phyloP scores from a whole-genome alignment of 2,888 invertebrate genomes.

The Drosophila parthenogenetica region DNA sequence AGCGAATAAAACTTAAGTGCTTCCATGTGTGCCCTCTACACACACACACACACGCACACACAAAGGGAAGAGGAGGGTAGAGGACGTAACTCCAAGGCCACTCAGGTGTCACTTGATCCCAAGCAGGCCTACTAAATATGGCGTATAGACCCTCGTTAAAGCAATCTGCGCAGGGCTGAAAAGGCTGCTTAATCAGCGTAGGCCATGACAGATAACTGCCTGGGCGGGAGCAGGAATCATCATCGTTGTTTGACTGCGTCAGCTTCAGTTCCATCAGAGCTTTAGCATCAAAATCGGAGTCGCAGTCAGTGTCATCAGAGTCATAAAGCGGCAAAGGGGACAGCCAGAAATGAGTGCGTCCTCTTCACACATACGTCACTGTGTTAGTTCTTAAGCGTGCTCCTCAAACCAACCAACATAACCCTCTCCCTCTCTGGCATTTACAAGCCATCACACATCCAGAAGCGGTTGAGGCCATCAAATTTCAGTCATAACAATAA shows the following conservation, averaged over 20 bases:
- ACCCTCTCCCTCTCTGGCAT: neutral
- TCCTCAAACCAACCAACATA: neutral
- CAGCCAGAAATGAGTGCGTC: conserved; percentile 12
- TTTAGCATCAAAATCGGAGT: neutral
- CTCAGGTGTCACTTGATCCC: conserved; percentile 62
- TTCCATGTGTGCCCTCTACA: conserved; percentile 40
- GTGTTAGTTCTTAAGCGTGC: conserved; percentile 39
- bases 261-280: conserved; percentile 28
- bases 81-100: conserved; percentile 23
- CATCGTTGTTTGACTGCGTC: conserved; percentile 63
- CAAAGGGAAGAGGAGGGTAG: neutral
- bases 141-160: conserved; percentile 55
- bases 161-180: conserved; percentile 47
- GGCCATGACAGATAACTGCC: conserved; percentile 57
- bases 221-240: conserved; percentile 50
- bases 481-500: conserved; percentile 80
- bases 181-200: conserved; percentile 37
- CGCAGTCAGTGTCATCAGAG: conserved; percentile 43
- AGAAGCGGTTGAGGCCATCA: conserved; percentile 74
- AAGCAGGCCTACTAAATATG: neutral
- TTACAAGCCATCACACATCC: conserved; percentile 1
- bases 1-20: conserved; percentile 75
- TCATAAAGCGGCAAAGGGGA: conserved; percentile 46
- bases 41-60: conserved; percentile 8
- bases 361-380: conserved; percentile 51